phyloP scores from a whole-genome alignment of 2,797 vertebrate species.

The Poeciliopsis presidionis region DNA sequence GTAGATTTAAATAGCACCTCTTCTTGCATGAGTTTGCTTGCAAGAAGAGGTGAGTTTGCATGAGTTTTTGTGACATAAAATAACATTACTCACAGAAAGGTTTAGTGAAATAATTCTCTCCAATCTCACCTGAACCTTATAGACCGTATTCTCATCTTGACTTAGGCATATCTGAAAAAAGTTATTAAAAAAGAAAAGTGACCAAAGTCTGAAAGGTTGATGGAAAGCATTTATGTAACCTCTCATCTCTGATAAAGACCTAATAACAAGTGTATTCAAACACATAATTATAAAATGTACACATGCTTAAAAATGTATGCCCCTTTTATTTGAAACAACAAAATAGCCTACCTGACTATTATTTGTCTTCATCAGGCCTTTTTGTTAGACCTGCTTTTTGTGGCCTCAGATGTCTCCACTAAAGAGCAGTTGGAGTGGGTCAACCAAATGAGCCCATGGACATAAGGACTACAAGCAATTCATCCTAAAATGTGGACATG shows the following conservation, averaged over 20 bases:
- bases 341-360: not conserved
- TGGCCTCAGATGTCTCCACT: constrained; percentile 36
- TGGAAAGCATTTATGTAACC: not conserved
- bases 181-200: not conserved
- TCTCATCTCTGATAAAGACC: not conserved
- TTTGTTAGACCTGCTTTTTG: constrained; percentile 15
- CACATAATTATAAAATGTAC: not conserved
- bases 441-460: constrained; percentile 55
- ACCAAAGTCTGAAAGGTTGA: not conserved
- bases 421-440: constrained; percentile 43
- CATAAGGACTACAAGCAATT: constrained; percentile 55
- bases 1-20: not conserved
- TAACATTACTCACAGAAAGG: not conserved
- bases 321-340: not conserved
- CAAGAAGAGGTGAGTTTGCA: not conserved
- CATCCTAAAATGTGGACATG: constrained; percentile 59
- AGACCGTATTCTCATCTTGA: not conserved
- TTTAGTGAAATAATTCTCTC: not conserved
- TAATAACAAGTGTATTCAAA: not conserved
- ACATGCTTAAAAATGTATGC: not conserved
- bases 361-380: constrained; percentile 15
- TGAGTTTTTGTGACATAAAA: not conserved
- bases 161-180: not conserved
- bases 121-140: not conserved
- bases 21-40: not conserved